Conservation (phyloP, 2,888 invertebrate genomes). For the Sinohyriopsis cumingii region DNA sequence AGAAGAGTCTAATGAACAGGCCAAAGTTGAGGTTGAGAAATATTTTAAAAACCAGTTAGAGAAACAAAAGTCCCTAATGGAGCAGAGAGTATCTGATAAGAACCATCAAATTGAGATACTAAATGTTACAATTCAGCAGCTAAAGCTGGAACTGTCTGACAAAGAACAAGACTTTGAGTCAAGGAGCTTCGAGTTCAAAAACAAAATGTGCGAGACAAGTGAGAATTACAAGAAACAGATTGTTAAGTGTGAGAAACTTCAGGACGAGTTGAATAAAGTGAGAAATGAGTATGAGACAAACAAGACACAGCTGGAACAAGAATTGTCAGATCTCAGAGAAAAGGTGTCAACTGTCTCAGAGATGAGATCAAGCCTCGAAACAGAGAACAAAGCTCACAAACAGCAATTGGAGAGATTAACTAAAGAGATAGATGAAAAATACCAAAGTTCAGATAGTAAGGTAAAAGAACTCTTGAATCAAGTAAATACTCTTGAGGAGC, state of each 20-base stretch:
- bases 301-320: conserved; percentile 26
- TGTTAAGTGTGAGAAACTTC: conserved; percentile 49
- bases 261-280: conserved; percentile 57
- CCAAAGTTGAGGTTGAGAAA: conserved; percentile 50
- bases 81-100: conserved; percentile 52
- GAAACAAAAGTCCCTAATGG: conserved; percentile 42
- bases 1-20: conserved; percentile 43
- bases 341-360: conserved; percentile 15
- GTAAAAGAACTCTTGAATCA: conserved; percentile 31
- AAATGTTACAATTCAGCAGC: conserved; percentile 25
- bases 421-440: conserved; percentile 35
- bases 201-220: conserved; percentile 38
- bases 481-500: conserved; percentile 23
- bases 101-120: conserved; percentile 41
- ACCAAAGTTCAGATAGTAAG: conserved; percentile 32
- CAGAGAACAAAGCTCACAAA: conserved; percentile 31
- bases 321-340: conserved; percentile 26
- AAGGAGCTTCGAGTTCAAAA: conserved; percentile 33
- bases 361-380: conserved; percentile 18
- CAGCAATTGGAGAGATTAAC: conserved; percentile 36
- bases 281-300: conserved; percentile 28
- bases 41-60: conserved; percentile 52
- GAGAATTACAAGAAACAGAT: conserved; percentile 36
- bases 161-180: conserved; percentile 42
- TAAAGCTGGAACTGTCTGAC: conserved; percentile 34